Evolutionary conservation across 2,797 vertebrate genomes (phyloP), one percentile per base, ranked within the genome.

Genomic region (Gymnothorax reevesii): DNA sequence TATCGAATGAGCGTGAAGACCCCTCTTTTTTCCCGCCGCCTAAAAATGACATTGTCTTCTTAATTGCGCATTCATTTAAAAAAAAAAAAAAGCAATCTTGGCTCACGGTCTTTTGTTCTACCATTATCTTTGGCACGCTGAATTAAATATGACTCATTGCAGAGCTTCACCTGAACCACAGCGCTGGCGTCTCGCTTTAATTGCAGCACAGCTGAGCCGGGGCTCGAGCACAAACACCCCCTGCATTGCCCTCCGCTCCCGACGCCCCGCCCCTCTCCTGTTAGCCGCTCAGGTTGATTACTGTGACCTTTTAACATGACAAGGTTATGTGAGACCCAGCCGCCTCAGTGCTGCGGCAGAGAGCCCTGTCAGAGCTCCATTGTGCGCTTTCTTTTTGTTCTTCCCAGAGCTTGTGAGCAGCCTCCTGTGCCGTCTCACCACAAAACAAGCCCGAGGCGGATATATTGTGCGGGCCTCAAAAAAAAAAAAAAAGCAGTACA

Each of bases 241-340:
- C 33, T 2, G 33, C 2, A 42, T 5, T 22, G 13, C 7, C 13
- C 13, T 7, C 13, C 13, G 15, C 73, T 17, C 7, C 73, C 17
- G 33, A 27, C 3, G 73, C 73, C 22, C 75, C 52, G 17, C 20
- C 49, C 0, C 17, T 77, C 49, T 22, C 3, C 75, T n/a, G 49
- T 54, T 54, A 20, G 75, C n/a, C n/a, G 49, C 15, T 8, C 3
- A 49, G 75, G 75, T 79, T 79, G 42, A 79, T 79, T 79, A 49
- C 33, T 52, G 33, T 77, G 20, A 77, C 73, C 73, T 77, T 77
- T 77, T 52, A 42, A 77, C 73, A 77, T 77, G 33, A 27, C 54
- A 79, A 79, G 75, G 49, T 79, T 79, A 2, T 8, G 75, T 22
- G 75, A 54, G 54, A 79, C 4, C 42, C 42, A n/a, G 17, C 0